Evolutionary conservation across 2,797 vertebrate species (phyloP), one percentile per base, ranked within the genome.

Genomic region (Staurois parvus): DNA sequence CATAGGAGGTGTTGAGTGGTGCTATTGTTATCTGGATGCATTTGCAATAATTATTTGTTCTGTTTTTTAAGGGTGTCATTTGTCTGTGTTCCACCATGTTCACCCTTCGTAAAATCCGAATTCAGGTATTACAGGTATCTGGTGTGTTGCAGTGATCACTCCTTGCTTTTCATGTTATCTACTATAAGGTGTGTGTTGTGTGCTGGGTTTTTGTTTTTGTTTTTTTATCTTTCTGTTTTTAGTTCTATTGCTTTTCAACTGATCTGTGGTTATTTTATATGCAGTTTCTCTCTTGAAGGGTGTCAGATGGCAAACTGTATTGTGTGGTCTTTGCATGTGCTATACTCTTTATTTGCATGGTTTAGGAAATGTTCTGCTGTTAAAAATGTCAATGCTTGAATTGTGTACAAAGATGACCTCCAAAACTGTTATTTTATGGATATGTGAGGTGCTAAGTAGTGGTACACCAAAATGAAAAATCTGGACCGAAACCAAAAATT

Each of bases 91-190:
- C 84, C 93, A 88, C 87, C 95, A 97, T 98, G 96, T 93, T 95
- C 90, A 95, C 96, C 66, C 96, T 96, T 93, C 95, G 95, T 95
- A 97, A 97, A 93, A 94, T 95, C 93, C 96, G 94, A 94, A 94
- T 96, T 81, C 96, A 98, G 96, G 97, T 97, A 97, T 95, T 91
- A n/a, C n/a, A n/a, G n/a, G n/a, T n/a, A 91, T 89, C 88, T 4
- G 0, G 75, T 68, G n/a, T 91, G 94, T 91, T 95, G 94, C 88
- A 86, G 81, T 91, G 90, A 84, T 52, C 4, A 42, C 4, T 34
- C 17, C 42, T 21, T 52, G 12, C 72, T 76, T 30, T 69, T 34
- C 17, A n/a, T 29, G 2, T 13, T 79, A 8, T 77, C 42, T 70
- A n/a, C 75, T 67, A 26, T 59, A 56, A 21, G 13, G 26, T 28